A percentile compares a stretch with the other conserved stretches of the same genome.
Evolutionary conservation across 1,140 invertebrate species (phyloP).

Genomic region (Ceratina japonica): DNA sequence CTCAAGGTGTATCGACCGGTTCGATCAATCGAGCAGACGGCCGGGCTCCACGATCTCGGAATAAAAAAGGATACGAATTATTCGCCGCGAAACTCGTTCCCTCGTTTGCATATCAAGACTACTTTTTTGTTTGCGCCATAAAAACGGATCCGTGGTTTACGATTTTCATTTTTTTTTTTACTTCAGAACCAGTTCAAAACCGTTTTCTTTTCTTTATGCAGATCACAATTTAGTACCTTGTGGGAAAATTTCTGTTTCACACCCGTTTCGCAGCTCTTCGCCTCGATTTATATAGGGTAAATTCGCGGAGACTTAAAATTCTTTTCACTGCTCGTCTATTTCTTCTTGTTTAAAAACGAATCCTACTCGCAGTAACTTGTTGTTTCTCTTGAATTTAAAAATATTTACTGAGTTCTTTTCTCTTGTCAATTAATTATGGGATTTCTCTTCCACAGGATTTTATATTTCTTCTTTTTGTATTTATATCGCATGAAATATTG

Average conservation of each 20-base stretch:
- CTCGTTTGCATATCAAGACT: neutral
- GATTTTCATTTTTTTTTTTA: neutral
- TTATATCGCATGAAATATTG: too few species aligned
- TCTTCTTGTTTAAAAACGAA: too few species aligned
- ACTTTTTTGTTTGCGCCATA: neutral
- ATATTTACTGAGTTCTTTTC: too few species aligned
- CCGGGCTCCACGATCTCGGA: neutral
- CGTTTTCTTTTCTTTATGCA: neutral
- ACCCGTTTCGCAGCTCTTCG: neutral
- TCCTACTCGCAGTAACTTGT: too few species aligned
- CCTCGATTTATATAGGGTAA: neutral
- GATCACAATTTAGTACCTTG: neutral
- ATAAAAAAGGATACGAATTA: neutral
- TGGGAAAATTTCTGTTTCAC: too few species aligned
- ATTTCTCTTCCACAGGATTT: too few species aligned
- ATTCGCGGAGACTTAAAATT: too few species aligned
- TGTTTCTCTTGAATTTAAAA: too few species aligned
- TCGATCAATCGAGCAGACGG: slow-evolving; percentile 26
- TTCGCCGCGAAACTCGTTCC: neutral
- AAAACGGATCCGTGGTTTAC: neutral
- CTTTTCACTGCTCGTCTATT: too few species aligned
- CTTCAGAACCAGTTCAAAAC: neutral
- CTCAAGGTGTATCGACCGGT: neutral
- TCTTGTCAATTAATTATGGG: too few species aligned
- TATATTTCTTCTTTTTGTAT: too few species aligned